Conservation (phyloP, 2,113 vertebrate species). For the Phodopus roborovskii region DNA sequence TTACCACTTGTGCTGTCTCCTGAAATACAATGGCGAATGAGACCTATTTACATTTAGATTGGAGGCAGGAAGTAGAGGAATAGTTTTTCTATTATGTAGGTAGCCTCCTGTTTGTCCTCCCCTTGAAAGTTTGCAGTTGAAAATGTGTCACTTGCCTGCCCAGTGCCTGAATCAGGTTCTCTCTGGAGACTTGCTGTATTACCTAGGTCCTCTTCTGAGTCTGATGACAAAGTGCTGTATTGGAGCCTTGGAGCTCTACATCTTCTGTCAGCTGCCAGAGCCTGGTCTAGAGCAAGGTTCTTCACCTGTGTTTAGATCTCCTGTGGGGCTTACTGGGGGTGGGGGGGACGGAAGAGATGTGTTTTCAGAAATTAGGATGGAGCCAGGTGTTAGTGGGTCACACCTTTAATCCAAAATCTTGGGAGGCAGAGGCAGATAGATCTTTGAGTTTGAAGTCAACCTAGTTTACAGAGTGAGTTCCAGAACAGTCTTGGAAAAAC, state of each 20-base stretch:
- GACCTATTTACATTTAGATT: neutral
- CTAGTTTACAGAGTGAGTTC: too few species aligned
- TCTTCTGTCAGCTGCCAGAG: neutral
- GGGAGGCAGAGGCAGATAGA: neutral
- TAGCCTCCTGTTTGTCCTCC: neutral
- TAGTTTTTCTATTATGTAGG: neutral
- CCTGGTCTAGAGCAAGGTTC: neutral
- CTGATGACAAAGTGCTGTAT: neutral
- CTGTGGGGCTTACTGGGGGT: neutral
- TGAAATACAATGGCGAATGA: neutral
- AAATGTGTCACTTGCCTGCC: neutral
- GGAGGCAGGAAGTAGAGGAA: neutral
- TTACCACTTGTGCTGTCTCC: neutral
- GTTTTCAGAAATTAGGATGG: slow-evolving; percentile 7
- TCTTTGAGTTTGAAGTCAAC: too few species aligned
- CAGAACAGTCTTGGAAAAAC: neutral
- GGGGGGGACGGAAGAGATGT: too few species aligned
- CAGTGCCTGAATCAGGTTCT: neutral
- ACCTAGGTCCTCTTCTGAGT: neutral
- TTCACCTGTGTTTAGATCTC: neutral
- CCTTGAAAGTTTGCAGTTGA: neutral
- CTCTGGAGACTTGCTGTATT: neutral
- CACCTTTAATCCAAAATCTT: neutral
- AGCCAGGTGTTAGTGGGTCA: neutral
- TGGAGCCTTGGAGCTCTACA: neutral